phyloP scores from a whole-genome alignment of 2,888 invertebrate species.

The Drosophila demipolita region DNA sequence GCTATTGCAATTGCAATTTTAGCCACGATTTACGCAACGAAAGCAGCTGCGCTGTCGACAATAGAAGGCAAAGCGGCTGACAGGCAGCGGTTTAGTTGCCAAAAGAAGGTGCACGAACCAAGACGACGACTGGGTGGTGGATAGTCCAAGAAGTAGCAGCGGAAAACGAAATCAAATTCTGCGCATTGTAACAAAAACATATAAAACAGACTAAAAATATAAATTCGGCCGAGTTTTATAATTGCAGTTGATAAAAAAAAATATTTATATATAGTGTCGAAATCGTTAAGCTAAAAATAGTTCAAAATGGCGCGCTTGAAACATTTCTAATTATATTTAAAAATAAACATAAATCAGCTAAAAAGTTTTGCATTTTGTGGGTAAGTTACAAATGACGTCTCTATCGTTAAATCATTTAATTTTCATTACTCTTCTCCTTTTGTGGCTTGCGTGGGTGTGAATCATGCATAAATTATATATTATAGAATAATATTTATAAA shows the following conservation, averaged over 20 bases:
- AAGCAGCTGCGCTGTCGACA: constrained; percentile 54
- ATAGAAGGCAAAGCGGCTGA: constrained; percentile 55
- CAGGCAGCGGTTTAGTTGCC: constrained; percentile 17
- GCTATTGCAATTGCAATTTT: constrained; percentile 19
- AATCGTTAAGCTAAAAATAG: constrained; percentile 55
- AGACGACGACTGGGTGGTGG: constrained; percentile 28
- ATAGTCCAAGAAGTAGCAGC: constrained; percentile 43
- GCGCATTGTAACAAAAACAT: constrained; percentile 51
- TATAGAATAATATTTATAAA: not conserved
- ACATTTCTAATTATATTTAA: constrained; percentile 69
- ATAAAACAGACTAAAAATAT: constrained; percentile 27
- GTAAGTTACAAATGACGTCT: constrained; percentile 49
- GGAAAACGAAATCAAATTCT: constrained; percentile 54
- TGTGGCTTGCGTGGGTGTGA: constrained; percentile 55
- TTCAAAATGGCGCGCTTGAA: constrained; percentile 82
- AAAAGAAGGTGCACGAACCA: constrained; percentile 37
- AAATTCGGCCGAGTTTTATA: constrained; percentile 34
- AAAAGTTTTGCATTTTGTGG: constrained; percentile 34
- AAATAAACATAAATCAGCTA: constrained; percentile 15
- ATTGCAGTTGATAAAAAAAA: constrained; percentile 44
- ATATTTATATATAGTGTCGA: constrained; percentile 27
- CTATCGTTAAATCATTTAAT: constrained; percentile 11
- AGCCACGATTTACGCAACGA: constrained; percentile 65
- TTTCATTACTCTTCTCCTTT: not conserved
- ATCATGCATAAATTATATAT: constrained; percentile 34